Percentiles rank a stretch among this genome's conserved stretches.
Conservation (phyloP, 2,797 vertebrate genomes). For the Tamandua tetradactyla region DNA sequence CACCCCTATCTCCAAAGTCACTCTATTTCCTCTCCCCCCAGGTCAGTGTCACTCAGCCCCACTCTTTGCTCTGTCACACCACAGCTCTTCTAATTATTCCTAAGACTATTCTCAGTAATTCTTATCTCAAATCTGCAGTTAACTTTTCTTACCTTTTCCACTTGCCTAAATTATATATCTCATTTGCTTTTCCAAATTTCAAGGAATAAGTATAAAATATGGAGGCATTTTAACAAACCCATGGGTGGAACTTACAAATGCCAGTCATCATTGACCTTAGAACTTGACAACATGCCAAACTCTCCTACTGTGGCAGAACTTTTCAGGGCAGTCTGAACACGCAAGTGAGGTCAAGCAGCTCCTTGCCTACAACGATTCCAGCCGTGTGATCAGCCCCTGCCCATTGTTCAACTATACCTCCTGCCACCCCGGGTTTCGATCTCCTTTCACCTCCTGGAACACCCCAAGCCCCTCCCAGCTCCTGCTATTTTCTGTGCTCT, state of each 20-base stretch:
- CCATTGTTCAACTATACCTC: neutral
- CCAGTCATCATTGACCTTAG: neutral
- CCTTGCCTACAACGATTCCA: neutral
- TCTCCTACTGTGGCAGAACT: neutral
- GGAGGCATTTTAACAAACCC: neutral
- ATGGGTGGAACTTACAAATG: neutral
- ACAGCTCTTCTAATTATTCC: neutral
- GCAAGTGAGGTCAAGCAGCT: neutral
- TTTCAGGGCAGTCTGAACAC: neutral
- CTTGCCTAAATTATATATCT: neutral
- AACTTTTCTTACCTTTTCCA: neutral
- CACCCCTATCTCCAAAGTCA: neutral
- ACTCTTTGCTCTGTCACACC: neutral
- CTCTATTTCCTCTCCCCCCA: neutral
- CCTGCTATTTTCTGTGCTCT: neutral
- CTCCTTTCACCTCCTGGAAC: neutral
- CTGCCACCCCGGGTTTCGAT: neutral
- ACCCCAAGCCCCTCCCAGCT: neutral
- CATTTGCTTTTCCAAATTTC: neutral
- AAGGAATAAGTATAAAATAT: neutral
- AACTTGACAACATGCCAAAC: neutral
- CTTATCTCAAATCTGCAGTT: neutral
- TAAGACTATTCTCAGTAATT: slow-evolving; percentile 32
- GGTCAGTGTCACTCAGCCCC: neutral
- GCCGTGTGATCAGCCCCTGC: neutral